Evolutionary conservation across 2,113 vertebrate species (phyloP).

Genomic region (Pedetes capensis): DNA sequence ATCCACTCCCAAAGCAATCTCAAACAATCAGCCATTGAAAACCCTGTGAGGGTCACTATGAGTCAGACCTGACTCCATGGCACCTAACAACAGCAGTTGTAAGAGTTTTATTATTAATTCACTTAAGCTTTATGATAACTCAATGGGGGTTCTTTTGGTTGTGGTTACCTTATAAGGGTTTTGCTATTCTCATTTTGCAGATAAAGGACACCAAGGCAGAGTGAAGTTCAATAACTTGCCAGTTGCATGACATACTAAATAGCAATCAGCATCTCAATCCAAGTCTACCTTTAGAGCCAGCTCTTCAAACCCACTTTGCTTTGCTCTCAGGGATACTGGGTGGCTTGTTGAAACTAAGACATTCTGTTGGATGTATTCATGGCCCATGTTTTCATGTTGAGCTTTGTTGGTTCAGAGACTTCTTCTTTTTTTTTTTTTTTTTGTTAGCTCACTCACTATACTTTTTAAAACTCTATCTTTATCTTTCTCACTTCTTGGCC

Average conservation of each 20-base stretch:
- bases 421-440: not conserved
- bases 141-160: not conserved
- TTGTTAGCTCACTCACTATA: not conserved
- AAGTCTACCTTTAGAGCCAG: not conserved
- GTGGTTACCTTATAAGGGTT: not conserved
- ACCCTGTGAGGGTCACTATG: no score
- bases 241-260: not conserved
- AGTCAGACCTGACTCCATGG: no score
- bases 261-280: no score
- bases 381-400: not conserved
- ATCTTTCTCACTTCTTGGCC: no score
- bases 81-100: no score
- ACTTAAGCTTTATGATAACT: not conserved
- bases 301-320: not conserved
- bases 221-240: no score
- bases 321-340: not conserved
- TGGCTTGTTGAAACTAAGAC: not conserved
- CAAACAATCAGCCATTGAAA: no score
- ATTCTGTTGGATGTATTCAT: not conserved
- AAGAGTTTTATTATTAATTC: not conserved
- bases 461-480: not conserved
- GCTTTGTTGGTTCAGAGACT: not conserved
- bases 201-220: not conserved
- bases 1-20: no score
- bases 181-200: not conserved